Evolutionary conservation across 2,113 vertebrate genomes (phyloP), one percentile per base, ranked within the genome.

Genomic region (Melospiza georgiana): DNA sequence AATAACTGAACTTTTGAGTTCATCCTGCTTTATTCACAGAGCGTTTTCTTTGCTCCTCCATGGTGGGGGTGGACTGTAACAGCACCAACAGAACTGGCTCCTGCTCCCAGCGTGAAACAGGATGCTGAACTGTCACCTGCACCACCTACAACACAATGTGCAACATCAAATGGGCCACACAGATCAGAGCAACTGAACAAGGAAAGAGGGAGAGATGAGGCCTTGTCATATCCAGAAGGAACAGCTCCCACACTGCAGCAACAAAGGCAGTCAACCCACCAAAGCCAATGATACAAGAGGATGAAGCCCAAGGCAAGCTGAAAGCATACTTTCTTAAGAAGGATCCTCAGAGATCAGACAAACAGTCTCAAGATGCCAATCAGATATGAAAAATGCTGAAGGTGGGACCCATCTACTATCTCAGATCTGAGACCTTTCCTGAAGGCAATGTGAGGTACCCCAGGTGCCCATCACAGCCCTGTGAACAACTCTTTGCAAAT

Each of bases 81-180:
- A 58, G 24, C 43, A 49, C 48, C 17, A 68, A n/a, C 5, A 49
- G 44, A 74, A 58, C 5, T 21, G 43, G 23, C 23, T 85, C 30
- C 37, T 27, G 54, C 12, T 80, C 39, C 39, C 25, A 54, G 23
- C 0, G 0, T 2, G 6, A 58, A 44, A 37, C 11, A 58, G 37
- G 35, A 58, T 58, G 78, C n/a, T 58, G 43, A 78, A 19, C 5
- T 33, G 19, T 23, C 30, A 74, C 30, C 30, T 35, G 12, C 19
- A 48, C 30, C 12, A 30, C 5, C 46, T 30, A 33, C 3, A 57
- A 31, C 31, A 58, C 0, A 0, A 51, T 12, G 5, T 55, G 33
- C 55, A 69, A 35, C 11, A 35, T 43, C 73, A 46, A n/a, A 18
- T 7, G 41, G 54, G 30, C 11, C 18, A 55, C 7, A 30, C 7